Evolutionary conservation across 2,888 invertebrate species (phyloP), one percentile per base, ranked within the genome.

Genomic region (Ephialtes manifestator): DNA sequence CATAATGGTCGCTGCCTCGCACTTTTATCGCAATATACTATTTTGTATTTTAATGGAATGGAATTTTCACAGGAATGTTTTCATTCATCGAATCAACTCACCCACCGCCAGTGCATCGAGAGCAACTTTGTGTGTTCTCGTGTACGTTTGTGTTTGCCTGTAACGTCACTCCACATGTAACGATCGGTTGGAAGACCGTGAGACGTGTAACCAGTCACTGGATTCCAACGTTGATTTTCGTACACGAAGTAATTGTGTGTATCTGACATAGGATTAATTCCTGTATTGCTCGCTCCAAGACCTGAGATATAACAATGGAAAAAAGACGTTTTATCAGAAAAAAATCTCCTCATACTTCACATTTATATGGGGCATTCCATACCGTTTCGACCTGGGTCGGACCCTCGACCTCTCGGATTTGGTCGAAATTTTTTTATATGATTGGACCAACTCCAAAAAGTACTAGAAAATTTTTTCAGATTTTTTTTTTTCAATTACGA

Each of bases 141-240:
- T 43, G 97, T 97, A 76, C 98, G 95, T 92, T 97, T 97, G 88
- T 97, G 96, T 87, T 96, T 96, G 4, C 99, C 98, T 3, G 97
- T 97, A 31, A 96, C 95, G 93, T 99, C 98, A 91, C 98, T 98
- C 98, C 99, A 99, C 96, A 97, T 97, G 90, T 97, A 96, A 28
- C 98, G 95, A 93, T 98, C 98, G 0, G 98, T 98, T 31, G 98
- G 98, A 72, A 98, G 94, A 20, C 98, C 97, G 87, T 97, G 97
- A 2, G 97, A 96, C 1, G 98, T 97, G 91, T 98, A 98, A 4
- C 98, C 98, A 85, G 97, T 97, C 3, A 98, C 95, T 0, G 98
- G 98, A 95, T 98, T 98, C 98, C 98, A 99, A 83, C 98, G 95
- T 94, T 99, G 98, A 93, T 99, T 99, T 95, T 99, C 99, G 93